These are phyloP conservation scores for Scatophagus argus DNA, from an alignment of 2,113 vertebrate genomes.

Conservation along the genomic window DNA sequence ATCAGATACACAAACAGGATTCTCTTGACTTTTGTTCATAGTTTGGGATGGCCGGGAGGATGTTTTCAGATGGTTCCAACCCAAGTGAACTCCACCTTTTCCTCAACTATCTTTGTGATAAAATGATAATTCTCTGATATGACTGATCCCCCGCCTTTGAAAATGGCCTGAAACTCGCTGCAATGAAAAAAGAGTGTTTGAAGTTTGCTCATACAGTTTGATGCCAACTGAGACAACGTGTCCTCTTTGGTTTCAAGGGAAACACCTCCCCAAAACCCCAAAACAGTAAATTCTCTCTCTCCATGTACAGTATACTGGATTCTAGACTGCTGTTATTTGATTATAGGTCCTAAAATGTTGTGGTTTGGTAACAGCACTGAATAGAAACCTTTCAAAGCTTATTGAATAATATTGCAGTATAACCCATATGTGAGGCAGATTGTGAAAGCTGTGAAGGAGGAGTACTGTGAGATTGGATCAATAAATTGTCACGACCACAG, in stretches of 20 bases:
- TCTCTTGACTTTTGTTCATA: slow-evolving; percentile 5
- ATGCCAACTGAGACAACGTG: slow-evolving; percentile 8
- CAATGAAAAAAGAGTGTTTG: slow-evolving; percentile 1
- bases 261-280: background rate
- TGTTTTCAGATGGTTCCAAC: background rate
- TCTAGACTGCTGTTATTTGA: background rate
- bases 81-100: slow-evolving; percentile 35
- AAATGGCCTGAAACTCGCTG: background rate
- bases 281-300: background rate
- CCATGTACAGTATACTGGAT: background rate
- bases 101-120: slow-evolving; percentile 22
- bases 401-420: background rate
- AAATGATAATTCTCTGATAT: slow-evolving; percentile 1
- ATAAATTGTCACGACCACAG: background rate
- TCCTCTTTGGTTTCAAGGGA: slow-evolving; percentile 4
- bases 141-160: background rate
- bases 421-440: background rate
- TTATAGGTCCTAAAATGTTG: background rate
- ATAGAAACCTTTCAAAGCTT: background rate
- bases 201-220: slow-evolving; percentile 13
- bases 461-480: background rate
- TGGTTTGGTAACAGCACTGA: background rate
- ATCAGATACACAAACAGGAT: background rate
- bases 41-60: background rate
- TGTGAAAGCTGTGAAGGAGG: background rate